These are phyloP conservation scores for Branchipolynoe longqiensis DNA, from an alignment of 2,888 invertebrate genomes.

Conservation along the genomic window DNA sequence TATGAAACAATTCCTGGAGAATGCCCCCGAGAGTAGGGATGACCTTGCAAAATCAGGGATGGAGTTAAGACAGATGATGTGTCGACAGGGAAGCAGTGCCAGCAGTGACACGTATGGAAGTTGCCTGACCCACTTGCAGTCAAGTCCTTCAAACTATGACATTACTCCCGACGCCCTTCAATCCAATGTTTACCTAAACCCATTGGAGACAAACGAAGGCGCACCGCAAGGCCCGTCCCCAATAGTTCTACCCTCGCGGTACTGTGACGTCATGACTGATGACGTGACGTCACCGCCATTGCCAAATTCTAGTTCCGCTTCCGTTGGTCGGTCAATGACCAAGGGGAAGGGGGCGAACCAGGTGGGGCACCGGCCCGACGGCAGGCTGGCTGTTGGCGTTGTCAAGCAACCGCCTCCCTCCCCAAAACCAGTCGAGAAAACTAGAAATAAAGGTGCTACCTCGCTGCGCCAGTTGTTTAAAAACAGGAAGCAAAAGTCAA, in stretches of 20 bases:
- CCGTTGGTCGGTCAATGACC: slow-evolving; percentile 24
- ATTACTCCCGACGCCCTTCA: slow-evolving; percentile 65
- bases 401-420: slow-evolving; percentile 32
- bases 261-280: slow-evolving; percentile 50
- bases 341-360: slow-evolving; percentile 40
- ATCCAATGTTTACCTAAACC: slow-evolving; percentile 80
- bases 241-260: slow-evolving; percentile 30
- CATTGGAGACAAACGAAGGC: slow-evolving; percentile 70
- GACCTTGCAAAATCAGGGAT: slow-evolving; percentile 62
- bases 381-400: not conserved
- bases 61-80: slow-evolving; percentile 71
- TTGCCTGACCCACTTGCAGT: slow-evolving; percentile 94
- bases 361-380: slow-evolving; percentile 36
- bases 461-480: slow-evolving; percentile 54
- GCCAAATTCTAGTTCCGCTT: slow-evolving; percentile 51
- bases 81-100: slow-evolving; percentile 83
- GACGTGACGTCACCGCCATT: slow-evolving; percentile 44
- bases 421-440: slow-evolving; percentile 44
- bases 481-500: slow-evolving; percentile 56
- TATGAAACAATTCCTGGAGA: slow-evolving; percentile 57
- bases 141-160: slow-evolving; percentile 71
- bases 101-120: slow-evolving; percentile 97
- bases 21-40: slow-evolving; percentile 27
- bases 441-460: slow-evolving; percentile 39
- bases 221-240: slow-evolving; percentile 22